Evolutionary conservation across 2,888 invertebrate species (phyloP).

Genomic region (Terebella lapidaria): DNA sequence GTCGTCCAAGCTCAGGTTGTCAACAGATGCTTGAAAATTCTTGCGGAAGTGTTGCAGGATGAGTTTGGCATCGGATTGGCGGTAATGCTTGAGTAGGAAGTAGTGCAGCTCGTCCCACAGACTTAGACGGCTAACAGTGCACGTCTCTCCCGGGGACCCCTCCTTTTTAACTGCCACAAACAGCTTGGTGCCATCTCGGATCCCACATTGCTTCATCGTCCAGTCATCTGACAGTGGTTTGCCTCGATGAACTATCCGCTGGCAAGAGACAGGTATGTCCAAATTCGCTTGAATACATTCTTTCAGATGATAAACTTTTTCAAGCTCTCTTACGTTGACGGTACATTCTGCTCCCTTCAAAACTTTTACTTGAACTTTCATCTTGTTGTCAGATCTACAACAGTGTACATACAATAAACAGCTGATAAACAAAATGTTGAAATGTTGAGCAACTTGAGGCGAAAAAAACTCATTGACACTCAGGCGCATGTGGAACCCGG

Average conservation of each 20-base stretch:
- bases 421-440: no score
- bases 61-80: neutral
- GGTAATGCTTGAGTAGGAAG: neutral
- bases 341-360: neutral
- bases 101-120: slow-evolving; percentile 1
- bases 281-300: neutral
- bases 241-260: neutral
- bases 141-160: neutral
- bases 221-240: slow-evolving; percentile 1
- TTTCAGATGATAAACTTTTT: neutral
- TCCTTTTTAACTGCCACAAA: slow-evolving; percentile 1
- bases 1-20: neutral
- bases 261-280: neutral
- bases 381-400: neutral
- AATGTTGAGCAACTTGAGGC: no score
- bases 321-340: neutral
- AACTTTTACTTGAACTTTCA: neutral
- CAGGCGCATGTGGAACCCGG: no score
- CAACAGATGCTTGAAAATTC: neutral
- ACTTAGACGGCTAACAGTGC: neutral
- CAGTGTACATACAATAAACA: no score
- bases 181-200: neutral
- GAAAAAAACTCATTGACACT: no score
- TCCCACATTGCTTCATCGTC: neutral
- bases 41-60: neutral